phyloP scores from a whole-genome alignment of 1,140 invertebrate genomes.

The Heterodera carotae region DNA sequence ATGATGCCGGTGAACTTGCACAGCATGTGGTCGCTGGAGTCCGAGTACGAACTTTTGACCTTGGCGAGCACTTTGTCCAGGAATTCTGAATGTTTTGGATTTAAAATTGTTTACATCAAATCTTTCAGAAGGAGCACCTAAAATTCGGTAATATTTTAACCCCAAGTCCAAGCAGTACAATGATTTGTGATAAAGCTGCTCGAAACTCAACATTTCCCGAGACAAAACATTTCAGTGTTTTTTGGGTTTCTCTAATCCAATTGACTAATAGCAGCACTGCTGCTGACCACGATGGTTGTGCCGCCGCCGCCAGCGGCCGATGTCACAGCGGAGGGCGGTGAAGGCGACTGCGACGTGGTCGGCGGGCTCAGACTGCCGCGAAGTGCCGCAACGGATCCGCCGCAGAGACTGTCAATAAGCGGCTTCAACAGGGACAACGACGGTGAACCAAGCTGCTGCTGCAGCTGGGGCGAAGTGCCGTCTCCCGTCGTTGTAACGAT shows the following conservation, averaged over 20 bases:
- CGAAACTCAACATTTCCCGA: too few relatives aligned
- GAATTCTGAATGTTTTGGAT: neutral
- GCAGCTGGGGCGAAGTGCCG: too few relatives aligned
- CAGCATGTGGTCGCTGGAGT: neutral
- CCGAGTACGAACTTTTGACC: neutral
- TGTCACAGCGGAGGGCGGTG: neutral
- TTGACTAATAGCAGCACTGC: too few relatives aligned
- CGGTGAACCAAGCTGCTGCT: neutral
- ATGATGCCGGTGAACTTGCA: conserved; percentile 2
- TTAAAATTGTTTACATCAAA: neutral
- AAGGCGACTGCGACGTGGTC: conserved; percentile 11
- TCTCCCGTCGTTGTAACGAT: too few relatives aligned
- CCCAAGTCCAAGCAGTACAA: neutral
- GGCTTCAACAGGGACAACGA: conserved; percentile 1
- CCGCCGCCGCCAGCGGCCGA: neutral
- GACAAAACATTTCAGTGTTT: too few relatives aligned
- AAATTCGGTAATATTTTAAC: neutral
- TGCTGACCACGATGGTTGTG: neutral
- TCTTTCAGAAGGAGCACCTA: neutral
- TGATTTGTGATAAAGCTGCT: too few relatives aligned
- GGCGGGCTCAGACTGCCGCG: conserved; percentile 10
- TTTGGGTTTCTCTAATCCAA: too few relatives aligned
- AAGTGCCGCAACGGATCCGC: neutral
- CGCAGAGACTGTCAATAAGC: neutral
- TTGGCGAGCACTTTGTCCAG: neutral